These are phyloP conservation scores for Lates japonicus DNA, from an alignment of 2,797 vertebrate species.

Conservation along the genomic window DNA sequence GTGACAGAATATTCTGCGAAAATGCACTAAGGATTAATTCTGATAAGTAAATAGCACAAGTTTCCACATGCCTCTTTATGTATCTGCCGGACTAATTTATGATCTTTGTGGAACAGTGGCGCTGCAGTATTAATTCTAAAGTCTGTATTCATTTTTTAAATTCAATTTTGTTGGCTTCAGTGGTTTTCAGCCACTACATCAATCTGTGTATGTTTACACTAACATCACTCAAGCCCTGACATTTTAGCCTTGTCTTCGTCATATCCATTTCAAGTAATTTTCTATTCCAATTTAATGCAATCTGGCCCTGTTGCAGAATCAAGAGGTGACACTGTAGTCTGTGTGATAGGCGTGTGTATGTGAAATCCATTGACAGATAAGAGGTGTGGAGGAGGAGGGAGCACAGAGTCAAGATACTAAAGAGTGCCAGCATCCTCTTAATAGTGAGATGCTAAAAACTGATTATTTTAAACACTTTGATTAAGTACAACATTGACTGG, in stretches of 20 bases:
- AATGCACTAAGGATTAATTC: neutral
- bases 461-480: constrained; percentile 26
- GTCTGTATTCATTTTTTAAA: neutral
- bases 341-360: neutral
- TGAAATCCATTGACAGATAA: constrained; percentile 29
- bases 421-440: constrained; percentile 1
- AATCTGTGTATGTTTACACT: constrained; percentile 26
- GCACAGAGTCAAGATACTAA: constrained; percentile 11
- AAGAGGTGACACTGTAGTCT: neutral
- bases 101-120: neutral
- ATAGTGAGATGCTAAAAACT: neutral
- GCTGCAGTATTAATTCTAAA: constrained; percentile 3
- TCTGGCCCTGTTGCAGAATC: constrained; percentile 2
- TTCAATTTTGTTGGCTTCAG: neutral
- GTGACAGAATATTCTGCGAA: constrained; percentile 4
- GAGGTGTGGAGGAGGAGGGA: constrained; percentile 32
- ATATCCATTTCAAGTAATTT: constrained; percentile 7
- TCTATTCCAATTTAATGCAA: neutral
- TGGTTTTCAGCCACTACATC: neutral
- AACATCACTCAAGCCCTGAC: constrained; percentile 25
- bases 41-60: constrained; percentile 6
- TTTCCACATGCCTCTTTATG: constrained; percentile 1
- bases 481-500: neutral
- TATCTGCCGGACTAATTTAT: constrained; percentile 2
- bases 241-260: constrained; percentile 12